Evolutionary conservation across 2,113 vertebrate genomes (phyloP).

Genomic region (Penelope pileata): DNA sequence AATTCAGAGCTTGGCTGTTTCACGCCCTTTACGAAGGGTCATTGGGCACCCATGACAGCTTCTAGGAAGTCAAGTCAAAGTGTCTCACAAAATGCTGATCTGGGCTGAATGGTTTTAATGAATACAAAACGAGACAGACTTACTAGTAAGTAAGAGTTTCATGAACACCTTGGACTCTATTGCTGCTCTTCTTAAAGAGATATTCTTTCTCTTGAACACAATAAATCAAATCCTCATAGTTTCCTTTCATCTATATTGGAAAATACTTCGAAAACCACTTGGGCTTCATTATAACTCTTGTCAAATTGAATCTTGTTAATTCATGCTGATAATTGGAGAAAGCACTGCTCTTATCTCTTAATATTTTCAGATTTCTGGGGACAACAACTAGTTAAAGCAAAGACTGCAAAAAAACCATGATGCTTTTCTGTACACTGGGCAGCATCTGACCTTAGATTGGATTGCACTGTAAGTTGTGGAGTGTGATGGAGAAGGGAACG

Average conservation of each 20-base stretch:
- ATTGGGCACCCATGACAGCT: neutral
- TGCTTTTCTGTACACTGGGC: neutral
- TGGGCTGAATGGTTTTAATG: neutral
- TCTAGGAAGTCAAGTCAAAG: neutral
- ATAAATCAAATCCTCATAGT: neutral
- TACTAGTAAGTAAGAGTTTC: neutral
- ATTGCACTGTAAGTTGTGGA: neutral
- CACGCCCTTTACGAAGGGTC: neutral
- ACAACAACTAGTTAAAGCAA: neutral
- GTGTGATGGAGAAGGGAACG: neutral
- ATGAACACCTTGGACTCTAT: neutral
- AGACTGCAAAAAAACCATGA: neutral
- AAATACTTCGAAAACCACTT: neutral
- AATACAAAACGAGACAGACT: neutral
- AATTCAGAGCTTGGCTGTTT: neutral
- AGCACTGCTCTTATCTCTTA: neutral
- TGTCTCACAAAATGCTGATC: neutral
- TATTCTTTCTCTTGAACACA: neutral
- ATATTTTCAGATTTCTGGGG: neutral
- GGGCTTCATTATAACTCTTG: neutral
- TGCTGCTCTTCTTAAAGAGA: neutral
- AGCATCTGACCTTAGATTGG: neutral
- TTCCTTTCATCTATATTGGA: neutral
- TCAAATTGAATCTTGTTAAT: neutral
- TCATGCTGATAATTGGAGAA: neutral